phyloP scores from a whole-genome alignment of 2,888 invertebrate species.

The Ferrisia virgata region DNA sequence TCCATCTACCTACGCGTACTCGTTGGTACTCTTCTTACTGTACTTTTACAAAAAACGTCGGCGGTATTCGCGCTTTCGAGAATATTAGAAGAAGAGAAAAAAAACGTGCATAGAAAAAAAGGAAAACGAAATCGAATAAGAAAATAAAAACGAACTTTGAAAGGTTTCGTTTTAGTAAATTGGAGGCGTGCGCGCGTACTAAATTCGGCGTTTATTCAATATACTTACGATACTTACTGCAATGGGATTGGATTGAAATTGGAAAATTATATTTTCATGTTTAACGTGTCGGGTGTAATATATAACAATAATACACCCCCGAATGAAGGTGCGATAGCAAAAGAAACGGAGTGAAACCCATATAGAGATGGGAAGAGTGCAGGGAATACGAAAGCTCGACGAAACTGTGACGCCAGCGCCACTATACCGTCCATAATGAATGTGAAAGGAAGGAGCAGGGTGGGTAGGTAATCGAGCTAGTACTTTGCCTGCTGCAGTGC shows the following conservation, averaged over 20 bases:
- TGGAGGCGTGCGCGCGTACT: not conserved
- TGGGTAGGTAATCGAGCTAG: not conserved
- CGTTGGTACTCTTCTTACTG: no score
- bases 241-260: not conserved
- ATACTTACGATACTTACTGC: not conserved
- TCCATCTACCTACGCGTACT: no score
- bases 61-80: no score
- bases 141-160: not conserved
- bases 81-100: no score
- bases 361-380: no score
- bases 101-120: no score
- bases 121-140: not conserved
- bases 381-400: not conserved
- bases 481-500: not conserved
- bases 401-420: not conserved
- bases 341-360: no score
- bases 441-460: not conserved
- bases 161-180: not conserved
- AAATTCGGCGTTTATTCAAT: slow-evolving; percentile 6
- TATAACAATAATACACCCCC: not conserved
- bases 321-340: no score
- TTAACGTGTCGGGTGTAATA: not conserved
- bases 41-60: no score
- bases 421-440: not conserved
- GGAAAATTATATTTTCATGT: slow-evolving; percentile 16